Evolutionary conservation across 2,113 vertebrate genomes (phyloP).

Genomic region (Thunnus maccoyii): DNA sequence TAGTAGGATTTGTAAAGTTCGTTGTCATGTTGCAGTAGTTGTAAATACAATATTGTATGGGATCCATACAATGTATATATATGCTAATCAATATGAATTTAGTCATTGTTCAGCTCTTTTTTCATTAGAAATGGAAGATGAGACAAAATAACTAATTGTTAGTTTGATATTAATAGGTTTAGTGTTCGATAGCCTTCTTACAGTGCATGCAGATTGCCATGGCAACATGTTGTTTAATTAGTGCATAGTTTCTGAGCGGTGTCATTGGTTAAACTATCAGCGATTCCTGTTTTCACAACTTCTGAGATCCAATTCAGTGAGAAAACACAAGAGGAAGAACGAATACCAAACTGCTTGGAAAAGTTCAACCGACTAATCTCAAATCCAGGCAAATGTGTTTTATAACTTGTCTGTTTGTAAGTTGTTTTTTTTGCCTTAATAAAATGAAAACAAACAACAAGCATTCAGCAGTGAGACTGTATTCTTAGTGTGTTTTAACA

Average conservation of each 20-base stretch:
- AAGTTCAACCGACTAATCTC: slow-evolving; percentile 7
- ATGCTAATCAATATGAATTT: slow-evolving; percentile 24
- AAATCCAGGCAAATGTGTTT: slow-evolving; percentile 28
- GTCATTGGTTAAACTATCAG: neutral
- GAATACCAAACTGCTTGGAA: neutral
- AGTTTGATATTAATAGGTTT: neutral
- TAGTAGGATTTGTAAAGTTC: slow-evolving; percentile 47
- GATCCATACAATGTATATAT: slow-evolving; percentile 49
- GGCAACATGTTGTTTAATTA: neutral
- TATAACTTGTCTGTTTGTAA: slow-evolving; percentile 2
- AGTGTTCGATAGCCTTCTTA: slow-evolving; percentile 7
- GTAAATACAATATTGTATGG: slow-evolving; percentile 54
- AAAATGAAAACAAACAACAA: slow-evolving; percentile 62
- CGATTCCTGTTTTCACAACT: neutral
- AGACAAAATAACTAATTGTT: neutral
- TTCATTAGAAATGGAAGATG: slow-evolving; percentile 4
- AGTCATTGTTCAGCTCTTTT: slow-evolving; percentile 13
- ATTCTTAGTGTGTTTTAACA: slow-evolving; percentile 66
- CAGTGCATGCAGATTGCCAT: neutral
- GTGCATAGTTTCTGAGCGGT: neutral
- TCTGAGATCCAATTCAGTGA: slow-evolving; percentile 26
- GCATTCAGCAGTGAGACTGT: slow-evolving; percentile 61
- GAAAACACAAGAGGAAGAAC: slow-evolving; percentile 11
- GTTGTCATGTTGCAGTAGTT: slow-evolving; percentile 23
- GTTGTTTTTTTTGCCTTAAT: slow-evolving; percentile 39